A percentile compares a stretch with the other conserved stretches of the same genome.
phyloP scores from a whole-genome alignment of 2,888 invertebrate genomes.

The Caenorhabditis zanzibari region DNA sequence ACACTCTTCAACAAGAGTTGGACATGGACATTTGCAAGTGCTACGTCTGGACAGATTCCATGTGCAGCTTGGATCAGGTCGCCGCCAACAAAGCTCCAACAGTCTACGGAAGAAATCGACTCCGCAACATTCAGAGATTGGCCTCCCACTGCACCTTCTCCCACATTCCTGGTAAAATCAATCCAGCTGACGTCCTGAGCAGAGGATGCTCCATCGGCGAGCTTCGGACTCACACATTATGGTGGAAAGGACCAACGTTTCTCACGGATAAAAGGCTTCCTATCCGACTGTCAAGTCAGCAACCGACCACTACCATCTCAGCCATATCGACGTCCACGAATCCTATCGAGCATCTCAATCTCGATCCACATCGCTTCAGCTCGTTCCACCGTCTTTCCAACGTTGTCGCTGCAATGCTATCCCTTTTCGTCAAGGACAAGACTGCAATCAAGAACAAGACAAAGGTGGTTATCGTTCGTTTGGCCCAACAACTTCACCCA shows the following conservation, averaged over 20 bases:
- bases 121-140: not conserved
- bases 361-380: slow-evolving; percentile 20
- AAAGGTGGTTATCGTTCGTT: not conserved
- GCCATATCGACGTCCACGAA: not conserved
- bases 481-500: slow-evolving; percentile 34
- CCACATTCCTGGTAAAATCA: slow-evolving; percentile 30
- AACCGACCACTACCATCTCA: not conserved
- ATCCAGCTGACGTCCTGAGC: slow-evolving; percentile 32
- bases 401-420: too few relatives aligned
- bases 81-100: not conserved
- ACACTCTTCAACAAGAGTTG: not conserved
- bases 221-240: slow-evolving; percentile 3
- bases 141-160: not conserved
- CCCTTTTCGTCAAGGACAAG: too few relatives aligned
- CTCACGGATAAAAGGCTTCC: not conserved
- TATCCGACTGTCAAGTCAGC: not conserved
- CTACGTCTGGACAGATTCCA: slow-evolving; percentile 38
- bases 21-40: not conserved
- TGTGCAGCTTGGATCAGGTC: slow-evolving; percentile 24
- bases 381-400: slow-evolving; percentile 27
- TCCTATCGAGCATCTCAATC: not conserved
- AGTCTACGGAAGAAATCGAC: slow-evolving; percentile 8
- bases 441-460: not conserved
- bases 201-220: slow-evolving; percentile 27
- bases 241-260: slow-evolving; percentile 39